Percentiles rank a stretch among this genome's conserved stretches.
Evolutionary conservation across 1,140 invertebrate species (phyloP).

Genomic region (Drosophila parabipectinata): DNA sequence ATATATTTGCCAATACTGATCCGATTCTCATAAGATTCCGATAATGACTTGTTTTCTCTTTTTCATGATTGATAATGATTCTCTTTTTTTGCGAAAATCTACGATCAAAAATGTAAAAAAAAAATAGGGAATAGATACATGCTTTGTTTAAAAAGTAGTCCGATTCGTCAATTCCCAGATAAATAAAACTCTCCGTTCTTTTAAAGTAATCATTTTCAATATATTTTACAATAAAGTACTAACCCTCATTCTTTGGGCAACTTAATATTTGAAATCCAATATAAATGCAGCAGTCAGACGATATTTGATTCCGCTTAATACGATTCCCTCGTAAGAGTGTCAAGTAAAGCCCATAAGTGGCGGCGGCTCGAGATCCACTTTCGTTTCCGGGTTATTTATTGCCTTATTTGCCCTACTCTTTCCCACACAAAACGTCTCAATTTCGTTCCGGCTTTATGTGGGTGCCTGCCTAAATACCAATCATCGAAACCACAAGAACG

Average conservation of each 20-base stretch:
- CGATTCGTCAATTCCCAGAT: too few relatives aligned
- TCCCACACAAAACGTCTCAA: slow-evolving; percentile 53
- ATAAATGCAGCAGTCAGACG: slow-evolving; percentile 2
- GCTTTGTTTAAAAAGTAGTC: too few relatives aligned
- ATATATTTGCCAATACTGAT: too few relatives aligned
- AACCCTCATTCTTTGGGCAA: background rate
- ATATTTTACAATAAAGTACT: background rate
- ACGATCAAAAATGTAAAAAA: too few relatives aligned
- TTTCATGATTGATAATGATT: too few relatives aligned
- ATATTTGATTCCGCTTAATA: slow-evolving; percentile 37
- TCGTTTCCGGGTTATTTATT: slow-evolving; percentile 56
- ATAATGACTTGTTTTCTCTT: too few relatives aligned
- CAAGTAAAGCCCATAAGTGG: slow-evolving; percentile 32
- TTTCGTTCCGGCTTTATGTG: slow-evolving; percentile 49
- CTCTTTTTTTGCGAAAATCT: too few relatives aligned
- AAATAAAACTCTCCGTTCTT: too few relatives aligned
- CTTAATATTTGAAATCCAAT: slow-evolving; percentile 20
- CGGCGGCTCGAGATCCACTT: slow-evolving; percentile 43
- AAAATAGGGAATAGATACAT: too few relatives aligned
- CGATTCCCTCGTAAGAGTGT: slow-evolving; percentile 4
- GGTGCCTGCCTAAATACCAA: slow-evolving; percentile 27
- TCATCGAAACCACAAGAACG: slow-evolving; percentile 61
- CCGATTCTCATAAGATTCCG: too few relatives aligned
- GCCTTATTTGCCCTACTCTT: slow-evolving; percentile 43
- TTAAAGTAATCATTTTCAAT: background rate